Conservation (phyloP, 2,888 invertebrate genomes). For the Mesorhabditis belari region DNA sequence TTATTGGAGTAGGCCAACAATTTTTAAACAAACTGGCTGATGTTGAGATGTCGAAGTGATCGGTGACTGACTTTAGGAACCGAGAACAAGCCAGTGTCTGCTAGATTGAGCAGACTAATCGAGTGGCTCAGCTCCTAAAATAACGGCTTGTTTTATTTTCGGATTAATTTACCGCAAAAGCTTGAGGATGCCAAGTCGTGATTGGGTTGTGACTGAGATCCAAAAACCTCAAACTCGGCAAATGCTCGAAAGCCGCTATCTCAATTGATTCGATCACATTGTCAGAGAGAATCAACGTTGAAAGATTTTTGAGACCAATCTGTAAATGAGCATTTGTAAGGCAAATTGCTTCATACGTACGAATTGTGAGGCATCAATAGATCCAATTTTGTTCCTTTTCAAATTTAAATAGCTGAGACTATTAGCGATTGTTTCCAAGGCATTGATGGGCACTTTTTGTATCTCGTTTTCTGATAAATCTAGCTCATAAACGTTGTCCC, state of each 20-base stretch:
- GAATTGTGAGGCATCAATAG: constrained; percentile 1
- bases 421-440: constrained; percentile 29
- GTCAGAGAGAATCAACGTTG: constrained; percentile 24
- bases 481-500: constrained; percentile 66
- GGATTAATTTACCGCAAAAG: constrained; percentile 30
- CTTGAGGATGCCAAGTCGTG: constrained; percentile 50
- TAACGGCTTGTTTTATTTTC: neutral
- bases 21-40: constrained; percentile 33
- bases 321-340: too few species aligned
- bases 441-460: constrained; percentile 66
- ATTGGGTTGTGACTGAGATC: constrained; percentile 50
- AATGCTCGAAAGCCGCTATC: constrained; percentile 39
- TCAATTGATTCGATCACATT: constrained; percentile 48
- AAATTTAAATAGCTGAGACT: constrained; percentile 71
- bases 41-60: constrained; percentile 36
- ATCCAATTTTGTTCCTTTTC: constrained; percentile 66
- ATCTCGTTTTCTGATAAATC: constrained; percentile 67
- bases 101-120: constrained; percentile 41
- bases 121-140: constrained; percentile 38
- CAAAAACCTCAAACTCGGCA: constrained; percentile 33
- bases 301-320: constrained; percentile 30
- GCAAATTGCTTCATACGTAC: too few species aligned
- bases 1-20: neutral
- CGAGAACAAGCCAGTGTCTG: constrained; percentile 48
- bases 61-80: constrained; percentile 40